phyloP scores from a whole-genome alignment of 2,797 vertebrate genomes.

The Malurus leucopterus region DNA sequence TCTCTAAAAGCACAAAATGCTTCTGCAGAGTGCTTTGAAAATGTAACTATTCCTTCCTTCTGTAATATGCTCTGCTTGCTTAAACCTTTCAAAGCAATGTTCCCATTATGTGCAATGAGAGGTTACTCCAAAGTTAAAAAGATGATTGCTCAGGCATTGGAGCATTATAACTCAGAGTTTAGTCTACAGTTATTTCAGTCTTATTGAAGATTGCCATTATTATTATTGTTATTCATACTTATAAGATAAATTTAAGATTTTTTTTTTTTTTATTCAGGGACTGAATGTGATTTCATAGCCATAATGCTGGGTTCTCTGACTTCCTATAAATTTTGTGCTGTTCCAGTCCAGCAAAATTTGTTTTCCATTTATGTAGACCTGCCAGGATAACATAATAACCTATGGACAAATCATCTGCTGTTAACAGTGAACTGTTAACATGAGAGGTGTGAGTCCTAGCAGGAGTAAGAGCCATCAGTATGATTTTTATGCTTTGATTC shows the following conservation, averaged over 20 bases:
- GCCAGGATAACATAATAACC: background rate
- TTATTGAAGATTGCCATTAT: background rate
- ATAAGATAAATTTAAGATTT: background rate
- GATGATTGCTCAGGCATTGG: background rate
- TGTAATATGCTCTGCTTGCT: conserved; percentile 22
- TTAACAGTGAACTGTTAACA: background rate
- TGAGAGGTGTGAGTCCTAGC: background rate
- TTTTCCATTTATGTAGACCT: background rate
- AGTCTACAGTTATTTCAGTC: background rate
- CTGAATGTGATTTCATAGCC: background rate
- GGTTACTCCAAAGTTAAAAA: background rate
- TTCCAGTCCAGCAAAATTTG: background rate
- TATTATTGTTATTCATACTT: background rate
- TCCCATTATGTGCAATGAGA: background rate
- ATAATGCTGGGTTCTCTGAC: background rate
- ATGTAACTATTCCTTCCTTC: conserved; percentile 4
- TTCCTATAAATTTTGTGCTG: background rate
- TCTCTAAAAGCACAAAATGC: conserved; percentile 6
- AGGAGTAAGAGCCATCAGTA: background rate
- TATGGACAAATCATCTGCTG: background rate
- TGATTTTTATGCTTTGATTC: background rate
- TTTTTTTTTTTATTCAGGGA: background rate
- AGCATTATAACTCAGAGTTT: background rate
- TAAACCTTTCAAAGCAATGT: conserved; percentile 46
- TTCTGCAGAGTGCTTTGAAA: background rate